Evolutionary conservation across 2,113 vertebrate species (phyloP).

Genomic region (Calyptommatus sinebrachiatus): DNA sequence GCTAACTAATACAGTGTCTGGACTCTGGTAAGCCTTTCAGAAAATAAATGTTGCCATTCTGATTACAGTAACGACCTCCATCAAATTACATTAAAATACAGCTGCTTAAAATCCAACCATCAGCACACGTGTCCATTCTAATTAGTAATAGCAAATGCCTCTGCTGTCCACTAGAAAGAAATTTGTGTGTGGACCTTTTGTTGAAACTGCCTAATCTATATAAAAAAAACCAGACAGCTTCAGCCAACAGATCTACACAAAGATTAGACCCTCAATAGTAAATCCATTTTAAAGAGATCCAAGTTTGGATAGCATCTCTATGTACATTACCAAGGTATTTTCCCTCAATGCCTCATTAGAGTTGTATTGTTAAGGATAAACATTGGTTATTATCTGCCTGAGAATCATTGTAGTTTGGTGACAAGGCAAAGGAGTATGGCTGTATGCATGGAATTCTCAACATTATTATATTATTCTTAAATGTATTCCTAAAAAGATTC

Average conservation of each 20-base stretch:
- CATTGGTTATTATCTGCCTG: slow-evolving; percentile 9
- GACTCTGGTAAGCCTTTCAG: neutral
- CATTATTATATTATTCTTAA: neutral
- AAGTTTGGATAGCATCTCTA: slow-evolving; percentile 69
- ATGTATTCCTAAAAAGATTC: neutral
- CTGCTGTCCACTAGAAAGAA: slow-evolving; percentile 65
- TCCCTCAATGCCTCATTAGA: slow-evolving; percentile 12
- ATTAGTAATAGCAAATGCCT: slow-evolving; percentile 62
- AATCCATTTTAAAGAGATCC: slow-evolving; percentile 67
- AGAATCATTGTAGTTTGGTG: neutral
- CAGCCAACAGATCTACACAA: slow-evolving; percentile 73
- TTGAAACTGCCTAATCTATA: slow-evolving; percentile 71
- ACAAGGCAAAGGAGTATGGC: neutral
- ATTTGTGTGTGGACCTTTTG: slow-evolving; percentile 71
- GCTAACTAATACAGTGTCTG: neutral
- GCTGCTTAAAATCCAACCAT: slow-evolving; percentile 76
- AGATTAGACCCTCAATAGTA: slow-evolving; percentile 74
- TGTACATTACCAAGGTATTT: slow-evolving; percentile 41
- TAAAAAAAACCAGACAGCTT: slow-evolving; percentile 73
- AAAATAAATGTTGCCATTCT: slow-evolving; percentile 29
- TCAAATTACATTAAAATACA: slow-evolving; percentile 61
- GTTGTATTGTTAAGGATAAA: slow-evolving; percentile 20
- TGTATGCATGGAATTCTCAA: neutral
- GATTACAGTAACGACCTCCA: slow-evolving; percentile 18
- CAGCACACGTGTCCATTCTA: slow-evolving; percentile 73